phyloP scores from a whole-genome alignment of 2,888 invertebrate genomes.

The Harmothoe impar region DNA sequence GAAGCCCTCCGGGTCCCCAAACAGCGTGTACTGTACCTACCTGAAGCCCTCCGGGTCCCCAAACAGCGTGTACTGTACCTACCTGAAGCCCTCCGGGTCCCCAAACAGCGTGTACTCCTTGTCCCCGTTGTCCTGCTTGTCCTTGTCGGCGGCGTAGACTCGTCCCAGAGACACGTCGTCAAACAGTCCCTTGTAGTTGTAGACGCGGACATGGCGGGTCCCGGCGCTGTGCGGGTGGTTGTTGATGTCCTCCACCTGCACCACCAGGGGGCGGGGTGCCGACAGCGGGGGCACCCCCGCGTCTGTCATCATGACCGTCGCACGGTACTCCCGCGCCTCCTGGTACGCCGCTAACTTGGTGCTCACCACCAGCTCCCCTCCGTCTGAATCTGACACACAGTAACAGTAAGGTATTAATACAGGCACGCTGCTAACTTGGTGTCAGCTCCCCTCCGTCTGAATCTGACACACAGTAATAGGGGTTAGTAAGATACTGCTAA shows the following conservation, averaged over 20 bases:
- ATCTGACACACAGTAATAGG: neutral
- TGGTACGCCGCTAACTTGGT: neutral
- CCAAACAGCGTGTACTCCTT: slow-evolving; percentile 89
- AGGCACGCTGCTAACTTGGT: neutral
- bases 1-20: neutral
- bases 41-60: neutral
- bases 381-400: neutral
- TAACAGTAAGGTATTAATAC: neutral
- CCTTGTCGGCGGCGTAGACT: slow-evolving; percentile 97
- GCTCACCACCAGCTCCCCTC: neutral
- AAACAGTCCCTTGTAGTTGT: slow-evolving; percentile 92
- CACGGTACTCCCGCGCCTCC: slow-evolving; percentile 84
- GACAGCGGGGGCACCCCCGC: slow-evolving; percentile 83
- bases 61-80: neutral
- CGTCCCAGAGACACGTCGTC: slow-evolving; percentile 87
- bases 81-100: slow-evolving; percentile 50
- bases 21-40: neutral
- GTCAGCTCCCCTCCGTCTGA: neutral
- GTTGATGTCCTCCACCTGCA: slow-evolving; percentile 98
- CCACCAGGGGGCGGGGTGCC: slow-evolving; percentile 92
- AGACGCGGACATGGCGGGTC: slow-evolving; percentile 91
- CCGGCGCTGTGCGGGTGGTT: slow-evolving; percentile 94
- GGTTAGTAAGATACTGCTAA: neutral
- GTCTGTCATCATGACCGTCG: slow-evolving; percentile 87
- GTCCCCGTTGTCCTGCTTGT: slow-evolving; percentile 99